A percentile compares a stretch with the other conserved stretches of the same genome.
Evolutionary conservation across 2,113 vertebrate species (phyloP).

Genomic region (Eurypyga helias): DNA sequence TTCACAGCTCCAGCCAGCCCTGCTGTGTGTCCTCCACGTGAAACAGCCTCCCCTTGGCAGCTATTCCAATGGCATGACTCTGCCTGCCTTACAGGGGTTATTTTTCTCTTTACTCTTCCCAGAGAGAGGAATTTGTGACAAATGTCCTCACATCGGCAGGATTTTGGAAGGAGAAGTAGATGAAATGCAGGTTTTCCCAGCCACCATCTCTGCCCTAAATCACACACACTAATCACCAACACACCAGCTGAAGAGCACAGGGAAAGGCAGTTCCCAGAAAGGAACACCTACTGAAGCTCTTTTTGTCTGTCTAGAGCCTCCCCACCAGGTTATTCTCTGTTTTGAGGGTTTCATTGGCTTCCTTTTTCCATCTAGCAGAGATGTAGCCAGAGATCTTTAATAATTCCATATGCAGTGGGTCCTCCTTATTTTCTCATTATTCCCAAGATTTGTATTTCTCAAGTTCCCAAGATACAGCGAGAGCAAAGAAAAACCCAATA

Average conservation of each 20-base stretch:
- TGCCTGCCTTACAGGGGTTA: not conserved
- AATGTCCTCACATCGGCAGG: not conserved
- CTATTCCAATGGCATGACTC: not conserved
- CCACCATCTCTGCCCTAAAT: not conserved
- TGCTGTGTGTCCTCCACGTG: not conserved
- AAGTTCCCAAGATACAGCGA: not conserved
- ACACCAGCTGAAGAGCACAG: not conserved
- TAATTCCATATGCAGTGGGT: not conserved
- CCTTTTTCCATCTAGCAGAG: not conserved
- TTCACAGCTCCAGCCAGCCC: not conserved
- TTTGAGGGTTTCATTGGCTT: not conserved
- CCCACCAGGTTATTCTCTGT: not conserved
- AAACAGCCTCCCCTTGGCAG: not conserved
- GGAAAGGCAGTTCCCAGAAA: not conserved
- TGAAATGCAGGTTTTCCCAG: not conserved
- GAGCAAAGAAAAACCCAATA: not conserved
- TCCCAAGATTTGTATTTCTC: not conserved
- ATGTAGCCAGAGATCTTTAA: not conserved
- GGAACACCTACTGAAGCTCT: not conserved
- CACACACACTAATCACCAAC: not conserved
- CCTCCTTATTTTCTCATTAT: not conserved
- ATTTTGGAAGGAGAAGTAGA: not conserved
- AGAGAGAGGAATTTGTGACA: not conserved
- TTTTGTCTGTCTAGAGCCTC: not conserved
- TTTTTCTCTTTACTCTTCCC: not conserved